Conservation (phyloP, 2,797 vertebrate species). For the Tolypeutes matacus region DNA sequence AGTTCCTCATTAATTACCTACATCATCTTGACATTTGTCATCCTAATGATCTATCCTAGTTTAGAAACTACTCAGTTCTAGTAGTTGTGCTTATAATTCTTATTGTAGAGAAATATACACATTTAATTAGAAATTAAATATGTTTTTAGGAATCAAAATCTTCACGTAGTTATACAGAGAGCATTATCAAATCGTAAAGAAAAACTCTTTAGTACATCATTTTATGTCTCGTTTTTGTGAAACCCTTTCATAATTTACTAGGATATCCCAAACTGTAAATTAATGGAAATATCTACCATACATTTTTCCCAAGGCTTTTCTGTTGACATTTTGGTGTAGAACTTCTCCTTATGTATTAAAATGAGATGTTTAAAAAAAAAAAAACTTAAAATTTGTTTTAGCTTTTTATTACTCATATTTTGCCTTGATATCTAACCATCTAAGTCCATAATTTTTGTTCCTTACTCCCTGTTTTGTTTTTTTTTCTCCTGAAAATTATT, state of each 20-base stretch:
- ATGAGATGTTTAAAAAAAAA: not conserved
- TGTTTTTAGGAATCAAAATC: conserved; percentile 4
- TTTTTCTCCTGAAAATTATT: conserved; percentile 58
- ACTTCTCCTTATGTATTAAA: not conserved
- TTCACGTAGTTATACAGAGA: not conserved
- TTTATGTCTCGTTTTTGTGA: conserved; percentile 52
- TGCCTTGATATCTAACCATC: not conserved
- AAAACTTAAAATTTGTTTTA: conserved; percentile 2
- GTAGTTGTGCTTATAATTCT: not conserved
- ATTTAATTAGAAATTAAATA: conserved; percentile 9
- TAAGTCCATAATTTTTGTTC: conserved; percentile 22
- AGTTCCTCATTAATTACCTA: not conserved
- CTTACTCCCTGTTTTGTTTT: not conserved
- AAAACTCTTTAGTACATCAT: not conserved
- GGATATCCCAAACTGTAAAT: conserved; percentile 51
- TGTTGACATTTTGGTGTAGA: conserved; percentile 53
- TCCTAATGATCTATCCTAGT: not conserved
- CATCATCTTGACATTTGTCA: conserved; percentile 16
- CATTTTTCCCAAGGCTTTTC: conserved; percentile 32
- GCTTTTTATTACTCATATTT: conserved; percentile 36
- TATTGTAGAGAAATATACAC: conserved; percentile 7
- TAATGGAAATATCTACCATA: not conserved
- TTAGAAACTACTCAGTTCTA: conserved; percentile 49
- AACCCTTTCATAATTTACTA: not conserved
- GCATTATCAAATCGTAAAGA: conserved; percentile 10